Conservation (phyloP, 2,888 invertebrate genomes). For the Epinotia bilunana region DNA sequence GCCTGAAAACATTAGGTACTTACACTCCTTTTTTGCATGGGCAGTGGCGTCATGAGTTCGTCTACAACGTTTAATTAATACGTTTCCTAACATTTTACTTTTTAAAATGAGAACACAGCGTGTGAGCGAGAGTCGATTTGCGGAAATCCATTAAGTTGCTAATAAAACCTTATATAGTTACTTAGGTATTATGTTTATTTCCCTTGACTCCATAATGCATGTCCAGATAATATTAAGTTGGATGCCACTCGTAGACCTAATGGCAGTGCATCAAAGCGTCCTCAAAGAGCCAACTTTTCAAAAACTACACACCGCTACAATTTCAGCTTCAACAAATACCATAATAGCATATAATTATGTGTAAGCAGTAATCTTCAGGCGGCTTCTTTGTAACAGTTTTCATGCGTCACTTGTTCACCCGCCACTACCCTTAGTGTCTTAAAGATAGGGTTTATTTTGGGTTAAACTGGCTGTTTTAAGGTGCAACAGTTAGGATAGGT, state of each 20-base stretch:
- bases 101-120: too few species aligned
- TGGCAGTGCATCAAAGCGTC: not conserved
- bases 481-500: slow-evolving; percentile 8
- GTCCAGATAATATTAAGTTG: too few species aligned
- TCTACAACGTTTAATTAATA: too few species aligned
- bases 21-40: too few species aligned
- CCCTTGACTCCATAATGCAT: not conserved
- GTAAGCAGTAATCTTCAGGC: slow-evolving; percentile 50
- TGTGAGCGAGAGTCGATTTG: not conserved
- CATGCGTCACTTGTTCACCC: not conserved
- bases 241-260: not conserved
- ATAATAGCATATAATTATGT: slow-evolving; percentile 40
- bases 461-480: not conserved
- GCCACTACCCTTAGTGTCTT: not conserved
- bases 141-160: not conserved
- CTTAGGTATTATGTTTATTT: not conserved
- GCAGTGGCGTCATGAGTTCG: too few species aligned
- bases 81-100: too few species aligned
- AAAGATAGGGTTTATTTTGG: slow-evolving; percentile 15
- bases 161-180: too few species aligned
- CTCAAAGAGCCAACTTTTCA: not conserved
- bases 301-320: slow-evolving; percentile 23
- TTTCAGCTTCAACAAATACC: slow-evolving; percentile 39
- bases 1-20: too few species aligned
- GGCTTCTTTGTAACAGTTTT: slow-evolving; percentile 64